These are phyloP conservation scores for Corydoras sp. DNA, from an alignment of 2,113 vertebrate species.

Conservation along the genomic window DNA sequence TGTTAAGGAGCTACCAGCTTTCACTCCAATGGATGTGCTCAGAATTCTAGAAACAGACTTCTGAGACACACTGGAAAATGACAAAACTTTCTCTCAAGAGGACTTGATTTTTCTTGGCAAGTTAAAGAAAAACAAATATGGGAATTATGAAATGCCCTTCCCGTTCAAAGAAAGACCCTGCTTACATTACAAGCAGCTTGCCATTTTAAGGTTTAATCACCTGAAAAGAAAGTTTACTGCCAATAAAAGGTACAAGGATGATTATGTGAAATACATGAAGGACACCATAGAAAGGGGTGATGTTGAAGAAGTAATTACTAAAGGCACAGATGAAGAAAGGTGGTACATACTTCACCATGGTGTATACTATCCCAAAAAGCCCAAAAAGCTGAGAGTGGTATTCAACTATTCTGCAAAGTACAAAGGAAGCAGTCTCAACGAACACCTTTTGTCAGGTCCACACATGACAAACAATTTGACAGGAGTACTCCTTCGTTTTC, in stretches of 20 bases:
- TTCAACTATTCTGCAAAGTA: slow-evolving; percentile 22
- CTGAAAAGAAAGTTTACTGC: slow-evolving; percentile 9
- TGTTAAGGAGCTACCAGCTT: slow-evolving; percentile 12
- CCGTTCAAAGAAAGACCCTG: slow-evolving; percentile 4
- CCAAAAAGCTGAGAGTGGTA: background rate
- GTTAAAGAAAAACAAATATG: background rate
- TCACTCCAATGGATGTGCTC: background rate
- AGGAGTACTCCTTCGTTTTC: slow-evolving; percentile 22
- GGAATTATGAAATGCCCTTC: background rate
- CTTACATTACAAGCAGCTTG: slow-evolving; percentile 20
- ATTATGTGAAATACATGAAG: slow-evolving; percentile 19
- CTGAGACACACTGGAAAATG: slow-evolving; percentile 2
- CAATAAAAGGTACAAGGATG: slow-evolving; percentile 8
- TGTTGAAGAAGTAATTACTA: background rate
- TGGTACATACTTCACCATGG: slow-evolving; percentile 16
- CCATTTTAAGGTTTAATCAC: slow-evolving; percentile 7
- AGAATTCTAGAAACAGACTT: background rate
- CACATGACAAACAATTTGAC: slow-evolving; percentile 4
- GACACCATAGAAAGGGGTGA: slow-evolving; percentile 31
- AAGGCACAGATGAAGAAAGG: background rate
- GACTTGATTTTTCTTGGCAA: slow-evolving; percentile 1
- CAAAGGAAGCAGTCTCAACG: slow-evolving; percentile 15
- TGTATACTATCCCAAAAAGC: background rate
- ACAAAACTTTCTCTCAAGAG: slow-evolving; percentile 28
- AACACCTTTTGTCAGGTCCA: slow-evolving; percentile 9